Evolutionary conservation across 2,113 vertebrate genomes (phyloP).

Genomic region (Catharus fuscescens): DNA sequence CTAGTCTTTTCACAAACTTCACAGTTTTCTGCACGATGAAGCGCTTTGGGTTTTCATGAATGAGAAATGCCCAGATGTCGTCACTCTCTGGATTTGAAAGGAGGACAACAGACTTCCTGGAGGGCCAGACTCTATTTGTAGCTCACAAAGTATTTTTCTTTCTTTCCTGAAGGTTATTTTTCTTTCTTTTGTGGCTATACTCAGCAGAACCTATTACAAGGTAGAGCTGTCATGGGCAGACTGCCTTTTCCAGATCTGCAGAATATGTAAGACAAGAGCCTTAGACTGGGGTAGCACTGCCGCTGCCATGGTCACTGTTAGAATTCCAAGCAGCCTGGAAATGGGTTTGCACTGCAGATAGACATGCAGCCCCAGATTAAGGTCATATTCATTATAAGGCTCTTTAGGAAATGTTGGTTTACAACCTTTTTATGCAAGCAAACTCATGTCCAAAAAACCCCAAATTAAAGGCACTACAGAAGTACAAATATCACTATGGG

Average conservation of each 20-base stretch:
- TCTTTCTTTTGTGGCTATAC: not conserved
- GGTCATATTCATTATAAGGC: not conserved
- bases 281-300: not conserved
- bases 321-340: not conserved
- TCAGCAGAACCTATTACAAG: not conserved
- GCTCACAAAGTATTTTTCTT: not conserved
- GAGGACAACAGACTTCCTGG: not conserved
- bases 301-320: not conserved
- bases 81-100: not conserved
- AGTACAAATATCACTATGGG: not conserved
- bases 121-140: not conserved
- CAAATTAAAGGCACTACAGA: not conserved
- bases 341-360: not conserved
- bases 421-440: not conserved
- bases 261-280: not conserved
- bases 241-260: not conserved
- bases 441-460: not conserved
- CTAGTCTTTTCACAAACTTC: not conserved
- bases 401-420: not conserved
- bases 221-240: not conserved
- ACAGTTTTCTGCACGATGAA: not conserved
- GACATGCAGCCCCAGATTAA: not conserved
- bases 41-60: not conserved
- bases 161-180: not conserved
- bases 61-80: not conserved